These are phyloP conservation scores for Aspidoscelis tigris DNA, from an alignment of 2,113 vertebrate genomes.

Conservation along the genomic window DNA sequence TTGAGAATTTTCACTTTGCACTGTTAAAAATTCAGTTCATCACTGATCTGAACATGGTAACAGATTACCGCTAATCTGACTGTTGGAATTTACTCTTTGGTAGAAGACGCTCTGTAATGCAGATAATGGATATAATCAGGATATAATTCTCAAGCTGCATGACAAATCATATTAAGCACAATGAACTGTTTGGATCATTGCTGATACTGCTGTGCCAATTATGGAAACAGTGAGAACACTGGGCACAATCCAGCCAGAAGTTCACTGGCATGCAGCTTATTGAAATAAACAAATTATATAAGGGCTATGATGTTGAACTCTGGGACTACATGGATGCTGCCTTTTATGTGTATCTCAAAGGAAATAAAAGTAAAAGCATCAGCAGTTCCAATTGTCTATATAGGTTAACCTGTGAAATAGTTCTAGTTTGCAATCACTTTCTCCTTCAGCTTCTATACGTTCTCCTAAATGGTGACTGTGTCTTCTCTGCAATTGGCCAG, in stretches of 20 bases:
- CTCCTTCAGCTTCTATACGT: neutral
- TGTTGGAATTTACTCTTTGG: conserved; percentile 45
- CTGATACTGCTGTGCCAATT: conserved; percentile 40
- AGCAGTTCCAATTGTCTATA: neutral
- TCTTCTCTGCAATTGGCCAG: neutral
- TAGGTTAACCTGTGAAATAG: neutral
- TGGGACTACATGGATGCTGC: conserved; percentile 8
- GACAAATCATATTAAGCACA: conserved; percentile 58
- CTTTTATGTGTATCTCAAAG: neutral
- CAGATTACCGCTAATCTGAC: conserved; percentile 36
- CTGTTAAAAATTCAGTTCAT: neutral
- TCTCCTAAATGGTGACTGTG: neutral
- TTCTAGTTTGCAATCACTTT: neutral
- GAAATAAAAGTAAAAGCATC: neutral
- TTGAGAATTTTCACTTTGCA: neutral
- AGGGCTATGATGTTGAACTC: neutral
- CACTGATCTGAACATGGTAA: conserved; percentile 20
- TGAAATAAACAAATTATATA: conserved; percentile 27
- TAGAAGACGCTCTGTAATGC: conserved; percentile 43
- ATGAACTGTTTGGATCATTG: conserved; percentile 42
- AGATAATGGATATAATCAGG: conserved; percentile 57
- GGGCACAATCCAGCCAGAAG: conserved; percentile 22
- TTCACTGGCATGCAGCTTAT: neutral
- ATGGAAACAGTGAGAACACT: conserved; percentile 23
- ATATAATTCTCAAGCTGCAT: conserved; percentile 51